Evolutionary conservation across 2,797 vertebrate genomes (phyloP).

Genomic region (Macrochelys suwanniensis): DNA sequence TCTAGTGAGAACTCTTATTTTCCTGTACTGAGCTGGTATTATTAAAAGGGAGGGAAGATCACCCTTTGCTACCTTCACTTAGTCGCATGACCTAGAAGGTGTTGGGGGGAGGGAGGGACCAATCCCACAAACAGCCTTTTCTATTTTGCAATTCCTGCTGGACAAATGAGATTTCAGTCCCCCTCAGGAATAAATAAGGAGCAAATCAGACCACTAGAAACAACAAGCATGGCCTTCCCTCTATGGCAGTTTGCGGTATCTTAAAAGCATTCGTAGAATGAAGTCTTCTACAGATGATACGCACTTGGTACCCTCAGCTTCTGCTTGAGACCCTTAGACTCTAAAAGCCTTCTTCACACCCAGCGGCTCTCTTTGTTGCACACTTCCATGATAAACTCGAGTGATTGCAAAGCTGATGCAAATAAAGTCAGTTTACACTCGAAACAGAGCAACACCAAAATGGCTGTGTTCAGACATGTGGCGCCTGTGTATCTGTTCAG

Average conservation of each 20-base stretch:
- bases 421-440: constrained; percentile 22
- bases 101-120: not conserved
- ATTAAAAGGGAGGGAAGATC: constrained; percentile 2
- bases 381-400: not conserved
- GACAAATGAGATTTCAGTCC: not conserved
- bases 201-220: not conserved
- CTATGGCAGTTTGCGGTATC: not conserved
- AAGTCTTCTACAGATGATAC: not conserved
- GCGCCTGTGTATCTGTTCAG: not conserved
- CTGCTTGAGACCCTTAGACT: constrained; percentile 53
- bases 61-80: not conserved
- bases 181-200: not conserved
- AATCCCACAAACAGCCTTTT: not conserved
- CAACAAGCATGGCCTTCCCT: not conserved
- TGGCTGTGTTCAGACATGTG: not conserved
- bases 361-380: constrained; percentile 13
- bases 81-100: not conserved
- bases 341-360: constrained; percentile 27
- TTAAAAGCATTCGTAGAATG: not conserved
- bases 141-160: not conserved
- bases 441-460: not conserved
- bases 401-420: not conserved
- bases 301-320: constrained; percentile 62
- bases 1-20: not conserved
- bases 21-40: constrained; percentile 5